Evolutionary conservation across 1,140 invertebrate genomes (phyloP).

Genomic region (Battus philenor): DNA sequence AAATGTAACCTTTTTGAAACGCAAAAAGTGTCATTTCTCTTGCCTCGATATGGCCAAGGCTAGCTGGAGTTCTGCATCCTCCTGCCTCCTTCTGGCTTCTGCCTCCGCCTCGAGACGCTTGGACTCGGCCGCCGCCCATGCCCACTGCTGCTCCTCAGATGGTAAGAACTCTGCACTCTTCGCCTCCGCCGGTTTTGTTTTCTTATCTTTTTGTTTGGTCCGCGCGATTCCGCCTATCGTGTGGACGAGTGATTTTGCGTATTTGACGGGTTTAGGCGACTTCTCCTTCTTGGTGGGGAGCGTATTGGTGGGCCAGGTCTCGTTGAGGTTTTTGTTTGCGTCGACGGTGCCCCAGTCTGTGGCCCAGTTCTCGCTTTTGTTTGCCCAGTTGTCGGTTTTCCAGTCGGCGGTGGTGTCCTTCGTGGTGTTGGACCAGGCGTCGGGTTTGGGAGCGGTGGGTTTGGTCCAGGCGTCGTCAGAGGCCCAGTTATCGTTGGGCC

Average conservation of each 20-base stretch:
- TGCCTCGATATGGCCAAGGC: constrained; percentile 74
- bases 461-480: constrained; percentile 54
- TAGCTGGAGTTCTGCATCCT: constrained; percentile 76
- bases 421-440: constrained; percentile 35
- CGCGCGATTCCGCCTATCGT: constrained; percentile 64
- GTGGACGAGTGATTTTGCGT: constrained; percentile 58
- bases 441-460: constrained; percentile 28
- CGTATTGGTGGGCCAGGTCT: constrained; percentile 59
- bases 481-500: constrained; percentile 63
- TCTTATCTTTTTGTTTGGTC: constrained; percentile 49
- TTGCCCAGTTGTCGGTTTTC: constrained; percentile 46
- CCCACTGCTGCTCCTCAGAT: constrained; percentile 75
- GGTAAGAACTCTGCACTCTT: constrained; percentile 37
- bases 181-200: constrained; percentile 33
- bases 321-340: constrained; percentile 51
- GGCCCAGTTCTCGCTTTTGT: constrained; percentile 55
- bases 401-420: constrained; percentile 44
- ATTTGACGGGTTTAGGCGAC: constrained; percentile 63
- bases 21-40: constrained; percentile 63
- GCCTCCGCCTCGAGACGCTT: constrained; percentile 66
- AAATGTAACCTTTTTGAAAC: no score
- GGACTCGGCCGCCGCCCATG: constrained; percentile 78
- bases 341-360: constrained; percentile 44
- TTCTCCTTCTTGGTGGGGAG: constrained; percentile 64
- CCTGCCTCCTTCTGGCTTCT: constrained; percentile 60